Base-by-base conservation (phyloP, 2,888 invertebrate genomes). In the Acholoe squamosa region DNA sequence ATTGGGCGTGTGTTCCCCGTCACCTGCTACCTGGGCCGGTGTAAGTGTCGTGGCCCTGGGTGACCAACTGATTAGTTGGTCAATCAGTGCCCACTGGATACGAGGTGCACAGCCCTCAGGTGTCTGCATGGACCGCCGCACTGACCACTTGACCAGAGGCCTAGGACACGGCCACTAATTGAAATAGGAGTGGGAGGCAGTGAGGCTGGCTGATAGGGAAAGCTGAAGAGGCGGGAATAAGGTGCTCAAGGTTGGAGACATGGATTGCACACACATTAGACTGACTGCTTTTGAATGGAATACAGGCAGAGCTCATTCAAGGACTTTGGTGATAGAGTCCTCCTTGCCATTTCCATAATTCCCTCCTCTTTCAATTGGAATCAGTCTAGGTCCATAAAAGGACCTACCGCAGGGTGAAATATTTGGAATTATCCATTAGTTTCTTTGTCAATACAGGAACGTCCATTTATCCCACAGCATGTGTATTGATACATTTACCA, bases 1-100 rank as follows among this genome's bases (percentile, higher is more conserved):
- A 71, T 71, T 71, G 71, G 71, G 14, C 71, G 28, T 71, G 28
- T 71, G 71, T 71, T 25, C 71, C 12, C 71, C 28, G 71, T 71
- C 71, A 71, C 71, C 71, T 71, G 71, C 1, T 22, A 0, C 71
- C 71, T 25, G 28, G 71, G 5, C 14, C 25, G 28, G 71, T 71
- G 71, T 71, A 71, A 71, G 71, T 71, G 71, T 71, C 71, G 28
- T 28, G 71, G 71, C 71, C 71, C 28, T 25, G 5, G 71, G 28
- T 71, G 71, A 71, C 71, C 71, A 28, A 71, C 71, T 71, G 71
- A 71, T 71, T 71, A 71, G 71, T 71, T 71, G 71, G 71, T 71
- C 71, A 71, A 71, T 71, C 71, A 71, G 71, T 16, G 71, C 71
- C 71, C 25, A 25, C 28, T 25, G n/a, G 28, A 71, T 28, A 71